Evolutionary conservation across 2,113 vertebrate species (phyloP).

Genomic region (Poicephalus meyeri): DNA sequence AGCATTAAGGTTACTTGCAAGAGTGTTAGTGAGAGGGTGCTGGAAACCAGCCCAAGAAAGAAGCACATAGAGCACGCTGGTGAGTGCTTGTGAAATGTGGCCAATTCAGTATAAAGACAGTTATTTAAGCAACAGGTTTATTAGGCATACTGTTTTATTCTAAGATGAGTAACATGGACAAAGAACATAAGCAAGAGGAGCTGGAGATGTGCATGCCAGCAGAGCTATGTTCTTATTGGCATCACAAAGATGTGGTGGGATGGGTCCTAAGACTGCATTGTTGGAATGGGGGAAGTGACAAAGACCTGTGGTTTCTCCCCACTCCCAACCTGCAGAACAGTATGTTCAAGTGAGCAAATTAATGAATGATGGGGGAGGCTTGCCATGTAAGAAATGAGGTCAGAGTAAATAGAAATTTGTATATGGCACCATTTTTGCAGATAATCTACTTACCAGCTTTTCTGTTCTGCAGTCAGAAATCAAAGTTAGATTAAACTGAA

Average conservation of each 20-base stretch:
- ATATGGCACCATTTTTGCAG: neutral
- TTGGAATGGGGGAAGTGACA: neutral
- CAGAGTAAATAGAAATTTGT: neutral
- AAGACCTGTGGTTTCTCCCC: neutral
- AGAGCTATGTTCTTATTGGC: neutral
- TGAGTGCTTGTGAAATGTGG: neutral
- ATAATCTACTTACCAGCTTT: neutral
- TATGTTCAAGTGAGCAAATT: neutral
- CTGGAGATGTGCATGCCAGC: neutral
- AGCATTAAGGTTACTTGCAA: neutral
- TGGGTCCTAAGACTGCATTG: neutral
- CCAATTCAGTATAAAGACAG: neutral
- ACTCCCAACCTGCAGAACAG: neutral
- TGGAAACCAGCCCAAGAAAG: neutral
- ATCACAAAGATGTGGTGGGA: neutral
- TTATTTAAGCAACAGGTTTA: neutral
- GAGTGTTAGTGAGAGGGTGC: neutral
- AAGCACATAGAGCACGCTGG: neutral
- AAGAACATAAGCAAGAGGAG: neutral
- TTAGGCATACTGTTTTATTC: neutral
- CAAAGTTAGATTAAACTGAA: neutral
- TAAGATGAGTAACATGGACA: neutral
- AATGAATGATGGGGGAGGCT: neutral
- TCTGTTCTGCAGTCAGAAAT: neutral
- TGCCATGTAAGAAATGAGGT: neutral